These are phyloP conservation scores for Periophthalmus modestus DNA, from an alignment of 2,113 vertebrate species.

Conservation along the genomic window DNA sequence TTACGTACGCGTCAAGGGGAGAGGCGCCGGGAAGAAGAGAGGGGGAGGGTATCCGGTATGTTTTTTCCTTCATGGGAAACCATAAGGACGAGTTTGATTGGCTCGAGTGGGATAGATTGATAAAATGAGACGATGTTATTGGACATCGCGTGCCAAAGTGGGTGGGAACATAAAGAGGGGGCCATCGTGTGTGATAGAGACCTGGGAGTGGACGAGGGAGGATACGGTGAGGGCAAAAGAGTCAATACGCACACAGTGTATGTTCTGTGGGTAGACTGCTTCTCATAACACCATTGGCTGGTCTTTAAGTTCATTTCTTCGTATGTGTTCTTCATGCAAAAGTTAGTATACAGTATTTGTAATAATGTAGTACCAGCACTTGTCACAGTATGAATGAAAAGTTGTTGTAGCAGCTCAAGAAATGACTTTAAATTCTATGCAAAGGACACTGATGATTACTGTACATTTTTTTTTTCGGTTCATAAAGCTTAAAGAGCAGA, in stretches of 20 bases:
- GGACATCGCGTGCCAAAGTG: slow-evolving; percentile 32
- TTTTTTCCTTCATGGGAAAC: slow-evolving; percentile 46
- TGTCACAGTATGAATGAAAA: neutral
- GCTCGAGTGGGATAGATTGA: slow-evolving; percentile 65
- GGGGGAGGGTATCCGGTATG: slow-evolving; percentile 55
- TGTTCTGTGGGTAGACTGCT: slow-evolving; percentile 37
- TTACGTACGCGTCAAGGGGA: slow-evolving; percentile 60
- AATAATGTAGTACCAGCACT: neutral
- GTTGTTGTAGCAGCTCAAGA: neutral
- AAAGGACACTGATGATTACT: neutral
- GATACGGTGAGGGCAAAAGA: slow-evolving; percentile 47
- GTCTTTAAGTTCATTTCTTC: slow-evolving; percentile 25
- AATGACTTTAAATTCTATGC: neutral
- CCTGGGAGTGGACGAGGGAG: slow-evolving; percentile 51
- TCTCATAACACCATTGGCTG: slow-evolving; percentile 40
- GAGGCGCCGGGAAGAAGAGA: slow-evolving; percentile 11
- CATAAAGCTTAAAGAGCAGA: slow-evolving; percentile 60
- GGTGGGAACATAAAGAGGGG: slow-evolving; percentile 5
- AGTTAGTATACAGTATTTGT: neutral
- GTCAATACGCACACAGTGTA: slow-evolving; percentile 62
- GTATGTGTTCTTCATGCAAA: slow-evolving; percentile 41
- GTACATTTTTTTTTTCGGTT: slow-evolving; percentile 40
- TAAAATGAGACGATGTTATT: slow-evolving; percentile 56
- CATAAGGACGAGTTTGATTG: slow-evolving; percentile 63
- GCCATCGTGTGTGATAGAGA: slow-evolving; percentile 62